Conservation (phyloP, 1,140 invertebrate species). For the Macrostomum lignano region DNA sequence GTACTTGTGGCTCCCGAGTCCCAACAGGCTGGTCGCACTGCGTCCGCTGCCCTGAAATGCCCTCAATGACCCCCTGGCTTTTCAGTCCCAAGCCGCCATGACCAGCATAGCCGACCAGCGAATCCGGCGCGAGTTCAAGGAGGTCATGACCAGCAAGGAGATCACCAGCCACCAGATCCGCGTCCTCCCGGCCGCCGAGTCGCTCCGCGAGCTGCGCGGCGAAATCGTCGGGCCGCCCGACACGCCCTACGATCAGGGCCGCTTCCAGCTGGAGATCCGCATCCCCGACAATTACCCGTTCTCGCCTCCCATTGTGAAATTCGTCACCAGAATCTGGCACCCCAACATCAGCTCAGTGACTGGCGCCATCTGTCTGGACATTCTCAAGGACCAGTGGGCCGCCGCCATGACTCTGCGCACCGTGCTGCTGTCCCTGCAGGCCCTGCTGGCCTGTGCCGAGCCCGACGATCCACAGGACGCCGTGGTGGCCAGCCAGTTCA, state of each 20-base stretch:
- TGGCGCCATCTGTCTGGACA: constrained; percentile 91
- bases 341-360: constrained; percentile 96
- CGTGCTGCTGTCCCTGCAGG: constrained; percentile 63
- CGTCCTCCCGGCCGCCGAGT: no score
- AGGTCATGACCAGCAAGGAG: no score
- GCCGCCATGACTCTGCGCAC: constrained; percentile 90
- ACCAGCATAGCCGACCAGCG: neutral
- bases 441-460: constrained; percentile 61
- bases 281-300: constrained; percentile 51
- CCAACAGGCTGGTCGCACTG: no score
- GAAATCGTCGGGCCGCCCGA: constrained; percentile 56
- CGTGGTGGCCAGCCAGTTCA: constrained; percentile 83
- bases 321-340: constrained; percentile 96
- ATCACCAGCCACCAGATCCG: no score
- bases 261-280: constrained; percentile 67
- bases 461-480: constrained; percentile 58
- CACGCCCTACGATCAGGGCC: constrained; percentile 60
- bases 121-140: constrained; percentile 4
- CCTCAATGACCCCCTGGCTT: no score
- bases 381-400: constrained; percentile 96
- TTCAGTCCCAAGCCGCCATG: no score
- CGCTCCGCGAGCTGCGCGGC: no score
- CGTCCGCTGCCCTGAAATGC: no score
- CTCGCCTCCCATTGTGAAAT: constrained; percentile 39
- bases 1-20: no score